Conservation (phyloP, 2,113 vertebrate genomes). For the Bagarius yarrelli region DNA sequence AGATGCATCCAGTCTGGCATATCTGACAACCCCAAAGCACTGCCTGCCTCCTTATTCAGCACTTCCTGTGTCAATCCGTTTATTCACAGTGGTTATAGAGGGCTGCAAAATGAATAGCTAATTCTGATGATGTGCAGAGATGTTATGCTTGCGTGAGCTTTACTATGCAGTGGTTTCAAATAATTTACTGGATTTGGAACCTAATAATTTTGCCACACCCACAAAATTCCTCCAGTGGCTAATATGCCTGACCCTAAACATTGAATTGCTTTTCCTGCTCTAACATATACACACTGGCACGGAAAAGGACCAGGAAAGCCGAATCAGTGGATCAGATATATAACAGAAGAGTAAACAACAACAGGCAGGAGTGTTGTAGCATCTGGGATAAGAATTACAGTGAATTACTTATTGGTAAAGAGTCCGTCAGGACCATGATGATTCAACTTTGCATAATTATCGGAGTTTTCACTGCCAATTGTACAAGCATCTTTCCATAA, state of each 20-base stretch:
- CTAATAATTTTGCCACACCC: neutral
- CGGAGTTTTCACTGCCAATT: neutral
- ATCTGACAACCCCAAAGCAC: slow-evolving; percentile 30
- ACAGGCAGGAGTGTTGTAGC: neutral
- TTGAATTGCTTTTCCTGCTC: slow-evolving; percentile 2
- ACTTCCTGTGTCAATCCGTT: slow-evolving; percentile 23
- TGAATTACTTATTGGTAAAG: neutral
- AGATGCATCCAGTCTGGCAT: slow-evolving; percentile 32
- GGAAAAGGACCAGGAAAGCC: neutral
- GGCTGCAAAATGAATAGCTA: neutral
- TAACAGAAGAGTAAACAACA: neutral
- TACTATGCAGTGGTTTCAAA: neutral
- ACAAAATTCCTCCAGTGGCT: no score
- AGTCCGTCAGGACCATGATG: neutral
- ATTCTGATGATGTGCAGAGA: slow-evolving; percentile 5
- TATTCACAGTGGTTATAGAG: slow-evolving; percentile 18
- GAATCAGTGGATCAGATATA: neutral
- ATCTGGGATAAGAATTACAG: neutral
- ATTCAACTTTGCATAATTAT: neutral
- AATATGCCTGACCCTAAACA: neutral
- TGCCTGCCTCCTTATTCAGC: slow-evolving; percentile 39
- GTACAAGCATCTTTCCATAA: neutral
- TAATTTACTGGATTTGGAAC: slow-evolving; percentile 7
- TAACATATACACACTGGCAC: neutral
- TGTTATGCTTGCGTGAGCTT: slow-evolving; percentile 21